A percentile compares a stretch with the other conserved stretches of the same genome.
These are phyloP conservation scores for Caenorhabditis doughertyi DNA, from an alignment of 2,888 invertebrate species.

Conservation along the genomic window DNA sequence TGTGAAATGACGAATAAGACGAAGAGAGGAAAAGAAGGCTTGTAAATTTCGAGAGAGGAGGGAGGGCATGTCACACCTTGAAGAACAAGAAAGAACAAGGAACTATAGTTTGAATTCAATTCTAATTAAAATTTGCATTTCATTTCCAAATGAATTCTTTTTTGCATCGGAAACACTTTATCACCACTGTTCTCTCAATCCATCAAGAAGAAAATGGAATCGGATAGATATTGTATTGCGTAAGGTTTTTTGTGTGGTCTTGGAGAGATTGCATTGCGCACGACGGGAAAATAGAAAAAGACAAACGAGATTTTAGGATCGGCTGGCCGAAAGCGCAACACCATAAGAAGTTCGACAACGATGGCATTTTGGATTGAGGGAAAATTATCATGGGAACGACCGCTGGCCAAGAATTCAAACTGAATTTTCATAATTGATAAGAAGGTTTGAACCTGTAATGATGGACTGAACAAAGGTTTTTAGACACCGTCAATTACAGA, in stretches of 20 bases:
- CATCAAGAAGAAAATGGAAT: constrained; percentile 16
- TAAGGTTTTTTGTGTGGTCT: constrained; percentile 50
- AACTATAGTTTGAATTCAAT: constrained; percentile 10
- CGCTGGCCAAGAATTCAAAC: not conserved
- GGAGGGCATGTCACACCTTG: constrained; percentile 41
- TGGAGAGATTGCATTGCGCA: constrained; percentile 6
- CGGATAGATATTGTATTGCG: constrained; percentile 43
- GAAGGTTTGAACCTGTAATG: too few species aligned
- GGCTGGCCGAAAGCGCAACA: not conserved
- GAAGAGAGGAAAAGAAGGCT: not conserved
- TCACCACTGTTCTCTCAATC: constrained; percentile 24
- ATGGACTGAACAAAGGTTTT: too few species aligned
- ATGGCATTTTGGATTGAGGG: constrained; percentile 12
- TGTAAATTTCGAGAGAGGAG: not conserved
- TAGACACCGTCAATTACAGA: too few species aligned
- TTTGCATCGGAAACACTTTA: constrained; percentile 11
- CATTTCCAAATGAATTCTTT: not conserved
- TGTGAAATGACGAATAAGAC: not conserved
- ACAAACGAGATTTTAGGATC: constrained; percentile 38
- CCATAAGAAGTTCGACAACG: constrained; percentile 43
- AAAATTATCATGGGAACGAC: not conserved
- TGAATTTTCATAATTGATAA: too few species aligned
- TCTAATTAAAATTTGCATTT: constrained; percentile 18
- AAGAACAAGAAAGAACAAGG: constrained; percentile 10
- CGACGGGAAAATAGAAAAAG: constrained; percentile 1